phyloP scores from a whole-genome alignment of 2,113 vertebrate species.

The Gobio gobio region DNA sequence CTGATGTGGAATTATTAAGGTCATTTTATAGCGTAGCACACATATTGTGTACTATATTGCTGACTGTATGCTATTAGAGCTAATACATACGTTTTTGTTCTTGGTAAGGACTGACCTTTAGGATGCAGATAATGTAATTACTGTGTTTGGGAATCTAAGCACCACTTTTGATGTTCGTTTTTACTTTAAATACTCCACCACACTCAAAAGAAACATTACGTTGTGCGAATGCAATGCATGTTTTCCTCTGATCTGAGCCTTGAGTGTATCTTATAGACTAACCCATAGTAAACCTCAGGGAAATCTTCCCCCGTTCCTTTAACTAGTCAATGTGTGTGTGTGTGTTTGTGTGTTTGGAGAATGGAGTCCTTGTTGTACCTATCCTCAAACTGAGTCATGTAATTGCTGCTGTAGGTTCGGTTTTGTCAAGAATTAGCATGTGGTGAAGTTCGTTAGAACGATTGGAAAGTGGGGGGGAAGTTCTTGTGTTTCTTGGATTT shows the following conservation, averaged over 20 bases:
- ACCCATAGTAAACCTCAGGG: not conserved
- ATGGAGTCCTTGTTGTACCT: constrained; percentile 43
- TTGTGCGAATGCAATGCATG: not conserved
- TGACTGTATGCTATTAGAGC: not conserved
- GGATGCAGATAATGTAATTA: not conserved
- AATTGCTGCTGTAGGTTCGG: constrained; percentile 51
- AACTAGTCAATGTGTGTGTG: constrained; percentile 15
- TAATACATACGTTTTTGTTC: not conserved
- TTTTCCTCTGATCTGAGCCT: not conserved
- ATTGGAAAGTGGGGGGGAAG: constrained; percentile 4
- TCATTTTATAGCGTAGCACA: too few species aligned
- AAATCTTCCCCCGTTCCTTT: not conserved
- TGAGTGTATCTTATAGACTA: not conserved
- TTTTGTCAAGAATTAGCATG: constrained; percentile 50
- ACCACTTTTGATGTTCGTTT: not conserved
- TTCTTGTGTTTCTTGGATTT: constrained; percentile 29
- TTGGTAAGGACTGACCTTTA: constrained; percentile 12
- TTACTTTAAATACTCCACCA: not conserved
- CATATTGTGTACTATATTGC: not conserved
- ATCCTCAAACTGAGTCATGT: constrained; percentile 52
- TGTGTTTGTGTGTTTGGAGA: constrained; percentile 15
- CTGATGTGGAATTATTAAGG: not conserved
- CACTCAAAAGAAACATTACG: not conserved
- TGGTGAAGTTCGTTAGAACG: constrained; percentile 42
- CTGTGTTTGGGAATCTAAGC: not conserved